Evolutionary conservation across 2,888 invertebrate species (phyloP), one percentile per base, ranked within the genome.

Genomic region (Trypoxylon attenuatum): DNA sequence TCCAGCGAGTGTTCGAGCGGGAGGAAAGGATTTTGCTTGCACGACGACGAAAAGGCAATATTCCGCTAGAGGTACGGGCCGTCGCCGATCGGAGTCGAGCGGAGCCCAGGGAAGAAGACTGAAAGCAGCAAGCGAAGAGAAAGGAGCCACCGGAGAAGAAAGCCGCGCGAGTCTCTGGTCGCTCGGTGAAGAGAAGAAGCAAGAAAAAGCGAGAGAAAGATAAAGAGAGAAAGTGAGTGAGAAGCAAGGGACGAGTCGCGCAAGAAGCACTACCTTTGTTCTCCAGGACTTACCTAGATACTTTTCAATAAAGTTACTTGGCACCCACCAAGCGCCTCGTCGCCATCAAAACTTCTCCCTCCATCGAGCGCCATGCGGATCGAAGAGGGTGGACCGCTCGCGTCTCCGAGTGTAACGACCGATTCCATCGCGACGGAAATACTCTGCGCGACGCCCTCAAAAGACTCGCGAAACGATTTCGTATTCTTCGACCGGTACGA

Each of bases 251-350:
- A 47, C 13, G 52, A 33, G 27, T 49, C 52, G 42, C 50, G 50
- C 52, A 54, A 49, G 63, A 54, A 51, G 42, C 63, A 18, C 56
- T 55, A 55, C 66, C 66, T 76, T 73, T 76, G 76, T 76, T 76
- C 76, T 60, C 55, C 62, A 19, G 42, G 66, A 71, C 76, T 76
- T 76, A 76, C 55, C 69, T 67, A 71, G 71, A 76, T 73, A 76
- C 76, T 76, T 76, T 76, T 76, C 76, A 73, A 76, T 76, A 76
- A 76, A 76, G 69, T 76, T 76, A 73, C 71, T 73, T 76, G 75
- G 65, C 73, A 69, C 69, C 65, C 71, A 41, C 39, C 65, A 27
- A 29, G 1, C 33, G n/a, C 41, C 60, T 43, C 54, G n/a, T 45
- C 59, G 41, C 52, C 65, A 59, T 71, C 68, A 53, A 64, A 75